Percentiles rank a stretch among this genome's conserved stretches.
These are phyloP conservation scores for Ariolimax columbianus DNA, from an alignment of 2,888 invertebrate species.

Conservation along the genomic window DNA sequence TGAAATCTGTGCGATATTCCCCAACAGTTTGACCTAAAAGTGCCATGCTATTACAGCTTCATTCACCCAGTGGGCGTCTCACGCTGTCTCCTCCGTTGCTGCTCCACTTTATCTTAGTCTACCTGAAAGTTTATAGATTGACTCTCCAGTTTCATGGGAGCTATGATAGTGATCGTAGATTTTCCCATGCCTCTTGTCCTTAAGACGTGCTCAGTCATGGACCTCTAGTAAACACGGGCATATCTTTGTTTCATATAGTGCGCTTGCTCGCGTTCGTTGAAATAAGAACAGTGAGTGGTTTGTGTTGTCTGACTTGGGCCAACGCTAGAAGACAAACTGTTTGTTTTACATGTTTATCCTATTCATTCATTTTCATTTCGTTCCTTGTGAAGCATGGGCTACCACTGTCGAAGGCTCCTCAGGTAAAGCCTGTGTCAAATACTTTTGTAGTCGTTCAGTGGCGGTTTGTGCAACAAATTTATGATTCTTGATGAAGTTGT, in stretches of 20 bases:
- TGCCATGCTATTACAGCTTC: not conserved
- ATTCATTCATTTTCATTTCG: no score
- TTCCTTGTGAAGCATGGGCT: no score
- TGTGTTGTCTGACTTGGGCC: not conserved
- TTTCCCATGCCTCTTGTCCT: not conserved
- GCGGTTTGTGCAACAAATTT: no score
- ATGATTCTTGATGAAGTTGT: no score
- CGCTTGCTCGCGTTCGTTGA: not conserved
- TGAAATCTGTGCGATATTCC: not conserved
- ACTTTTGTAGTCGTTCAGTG: no score
- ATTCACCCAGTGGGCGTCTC: not conserved
- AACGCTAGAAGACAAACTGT: not conserved
- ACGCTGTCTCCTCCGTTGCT: not conserved
- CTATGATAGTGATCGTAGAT: slow-evolving; percentile 19
- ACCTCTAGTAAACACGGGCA: not conserved
- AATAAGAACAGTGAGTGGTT: not conserved
- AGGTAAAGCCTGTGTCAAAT: no score
- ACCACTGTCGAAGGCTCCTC: no score
- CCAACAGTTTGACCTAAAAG: not conserved
- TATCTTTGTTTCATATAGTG: not conserved
- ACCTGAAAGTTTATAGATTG: slow-evolving; percentile 10
- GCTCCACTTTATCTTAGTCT: not conserved
- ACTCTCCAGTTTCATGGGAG: not conserved
- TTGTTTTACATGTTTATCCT: slow-evolving; percentile 1
- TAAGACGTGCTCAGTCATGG: not conserved